phyloP scores from a whole-genome alignment of 2,888 invertebrate genomes.

The Altica lythri region DNA sequence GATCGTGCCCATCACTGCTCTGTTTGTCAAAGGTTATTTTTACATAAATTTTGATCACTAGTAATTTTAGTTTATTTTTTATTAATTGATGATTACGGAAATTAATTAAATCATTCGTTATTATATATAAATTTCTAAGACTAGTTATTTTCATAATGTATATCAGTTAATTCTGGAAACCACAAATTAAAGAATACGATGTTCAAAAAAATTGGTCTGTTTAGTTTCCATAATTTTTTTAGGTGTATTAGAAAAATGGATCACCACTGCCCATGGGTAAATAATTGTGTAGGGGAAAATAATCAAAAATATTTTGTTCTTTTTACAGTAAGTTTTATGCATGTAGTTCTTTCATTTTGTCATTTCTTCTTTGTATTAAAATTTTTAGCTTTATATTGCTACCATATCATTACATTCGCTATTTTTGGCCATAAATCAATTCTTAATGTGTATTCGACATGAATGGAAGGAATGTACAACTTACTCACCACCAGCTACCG shows the following conservation, averaged over 20 bases:
- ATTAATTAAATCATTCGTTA: no score
- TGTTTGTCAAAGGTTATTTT: conserved; percentile 89
- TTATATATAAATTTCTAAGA: no score
- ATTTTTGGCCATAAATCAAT: conserved; percentile 89
- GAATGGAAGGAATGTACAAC: conserved; percentile 96
- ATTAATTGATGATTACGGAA: no score
- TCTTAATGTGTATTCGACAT: conserved; percentile 87
- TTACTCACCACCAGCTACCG: conserved; percentile 94
- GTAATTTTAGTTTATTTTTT: no score
- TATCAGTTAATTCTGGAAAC: no score
- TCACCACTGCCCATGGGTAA: conserved; percentile 95
- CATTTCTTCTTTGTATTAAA: neutral
- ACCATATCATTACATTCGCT: conserved; percentile 92
- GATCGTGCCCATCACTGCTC: conserved; percentile 96
- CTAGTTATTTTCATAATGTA: no score
- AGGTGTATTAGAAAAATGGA: conserved; percentile 84
- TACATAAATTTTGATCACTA: no score
- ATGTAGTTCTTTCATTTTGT: neutral
- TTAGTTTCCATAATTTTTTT: conserved; percentile 20
- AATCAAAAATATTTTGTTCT: conserved; percentile 99
- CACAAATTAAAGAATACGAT: no score
- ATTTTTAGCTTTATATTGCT: conserved; percentile 94
- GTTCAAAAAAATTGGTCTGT: no score
- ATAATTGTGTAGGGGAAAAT: conserved; percentile 98
- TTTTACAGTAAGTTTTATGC: conserved; percentile 78